phyloP scores from a whole-genome alignment of 2,113 vertebrate species.

The Brachyistius frenatus region DNA sequence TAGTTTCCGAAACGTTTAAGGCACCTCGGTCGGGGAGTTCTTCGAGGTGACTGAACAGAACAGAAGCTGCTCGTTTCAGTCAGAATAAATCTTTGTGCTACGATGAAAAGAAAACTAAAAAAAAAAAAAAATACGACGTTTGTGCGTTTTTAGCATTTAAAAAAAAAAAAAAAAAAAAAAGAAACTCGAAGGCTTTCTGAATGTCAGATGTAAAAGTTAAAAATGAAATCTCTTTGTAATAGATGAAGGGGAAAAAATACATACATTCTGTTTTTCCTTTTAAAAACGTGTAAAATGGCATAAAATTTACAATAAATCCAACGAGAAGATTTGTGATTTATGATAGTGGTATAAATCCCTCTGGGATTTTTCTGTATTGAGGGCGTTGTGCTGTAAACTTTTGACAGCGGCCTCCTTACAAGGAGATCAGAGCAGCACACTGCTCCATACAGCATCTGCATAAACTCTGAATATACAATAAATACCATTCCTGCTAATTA shows the following conservation, averaged over 20 bases:
- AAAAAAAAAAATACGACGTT: too few species aligned
- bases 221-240: slow-evolving; percentile 47
- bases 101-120: neutral
- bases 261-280: neutral
- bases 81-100: neutral
- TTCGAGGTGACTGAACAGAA: neutral
- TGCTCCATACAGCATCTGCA: neutral
- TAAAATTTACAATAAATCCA: slow-evolving; percentile 13
- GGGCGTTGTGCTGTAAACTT: slow-evolving; percentile 38
- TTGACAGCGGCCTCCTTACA: slow-evolving; percentile 13
- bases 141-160: too few species aligned
- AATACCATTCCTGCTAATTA: slow-evolving; percentile 35
- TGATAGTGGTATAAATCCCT: slow-evolving; percentile 23
- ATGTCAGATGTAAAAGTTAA: slow-evolving; percentile 13
- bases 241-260: slow-evolving; percentile 18
- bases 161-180: neutral
- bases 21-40: neutral
- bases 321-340: neutral
- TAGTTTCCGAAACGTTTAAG: neutral
- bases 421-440: slow-evolving; percentile 21
- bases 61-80: neutral
- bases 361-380: slow-evolving; percentile 1
- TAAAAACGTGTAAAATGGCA: neutral
- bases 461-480: slow-evolving; percentile 16
- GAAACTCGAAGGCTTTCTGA: slow-evolving; percentile 11